Conservation (phyloP, 2,888 invertebrate genomes). For the Amaurobius ferox region DNA sequence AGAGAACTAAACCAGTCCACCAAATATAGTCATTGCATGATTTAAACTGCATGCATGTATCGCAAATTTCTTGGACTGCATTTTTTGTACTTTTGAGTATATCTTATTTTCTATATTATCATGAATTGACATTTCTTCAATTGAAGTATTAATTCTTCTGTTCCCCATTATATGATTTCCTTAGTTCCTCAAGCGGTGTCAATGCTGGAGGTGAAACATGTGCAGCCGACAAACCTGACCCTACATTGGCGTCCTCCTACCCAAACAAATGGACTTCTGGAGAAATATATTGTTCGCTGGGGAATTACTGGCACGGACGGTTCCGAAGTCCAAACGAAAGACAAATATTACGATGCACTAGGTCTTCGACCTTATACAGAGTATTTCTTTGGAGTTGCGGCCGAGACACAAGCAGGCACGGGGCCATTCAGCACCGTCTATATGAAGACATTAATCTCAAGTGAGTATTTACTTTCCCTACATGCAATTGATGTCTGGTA, state of each 20-base stretch:
- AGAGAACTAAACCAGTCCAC: too few relatives aligned
- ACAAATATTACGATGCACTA: not conserved
- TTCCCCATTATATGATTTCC: too few relatives aligned
- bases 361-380: constrained; percentile 29
- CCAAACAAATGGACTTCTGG: not conserved
- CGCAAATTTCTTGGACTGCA: too few relatives aligned
- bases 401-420: constrained; percentile 22
- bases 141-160: too few relatives aligned
- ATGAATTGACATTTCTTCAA: too few relatives aligned
- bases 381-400: constrained; percentile 20
- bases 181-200: too few relatives aligned
- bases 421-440: not conserved
- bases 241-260: not conserved
- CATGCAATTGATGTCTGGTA: too few relatives aligned
- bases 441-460: constrained; percentile 10
- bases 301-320: not conserved
- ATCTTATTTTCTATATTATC: too few relatives aligned
- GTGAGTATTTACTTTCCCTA: not conserved
- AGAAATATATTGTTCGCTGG: not conserved
- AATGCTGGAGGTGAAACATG: not conserved
- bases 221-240: not conserved
- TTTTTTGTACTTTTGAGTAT: too few relatives aligned
- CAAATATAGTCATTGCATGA: too few relatives aligned
- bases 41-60: too few relatives aligned
- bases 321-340: not conserved